Evolutionary conservation across 2,888 invertebrate species (phyloP).

Genomic region (Aethes cnicana): DNA sequence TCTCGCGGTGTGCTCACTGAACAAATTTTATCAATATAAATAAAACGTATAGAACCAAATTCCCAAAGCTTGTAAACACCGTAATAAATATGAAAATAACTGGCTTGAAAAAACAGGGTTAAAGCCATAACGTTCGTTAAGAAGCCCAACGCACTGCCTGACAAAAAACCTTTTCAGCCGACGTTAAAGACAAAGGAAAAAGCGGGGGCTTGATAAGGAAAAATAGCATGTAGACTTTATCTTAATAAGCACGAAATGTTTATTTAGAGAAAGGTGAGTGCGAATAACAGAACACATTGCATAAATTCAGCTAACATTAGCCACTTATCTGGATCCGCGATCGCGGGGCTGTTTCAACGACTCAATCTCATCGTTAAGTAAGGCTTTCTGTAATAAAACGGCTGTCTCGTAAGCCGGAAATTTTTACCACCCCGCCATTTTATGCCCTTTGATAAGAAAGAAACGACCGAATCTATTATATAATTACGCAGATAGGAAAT

Average conservation of each 20-base stretch:
- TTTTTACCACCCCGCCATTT: conserved; percentile 41
- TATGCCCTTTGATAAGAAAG: conserved; percentile 39
- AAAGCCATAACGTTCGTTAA: conserved; percentile 18
- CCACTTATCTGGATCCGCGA: conserved; percentile 42
- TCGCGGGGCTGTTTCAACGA: conserved; percentile 41
- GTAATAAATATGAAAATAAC: too few species aligned
- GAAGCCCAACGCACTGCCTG: conserved; percentile 6
- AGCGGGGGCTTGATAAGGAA: conserved; percentile 18
- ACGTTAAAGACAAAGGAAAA: conserved; percentile 19
- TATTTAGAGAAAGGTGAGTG: conserved; percentile 27
- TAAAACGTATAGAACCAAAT: too few species aligned
- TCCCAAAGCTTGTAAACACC: too few species aligned
- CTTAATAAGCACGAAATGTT: conserved; percentile 30
- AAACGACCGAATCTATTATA: conserved; percentile 40
- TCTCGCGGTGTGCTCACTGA: conserved; percentile 90
- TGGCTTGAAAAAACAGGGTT: too few species aligned
- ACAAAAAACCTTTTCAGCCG: conserved; percentile 11
- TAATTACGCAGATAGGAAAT: conserved; percentile 41
- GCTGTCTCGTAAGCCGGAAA: conserved; percentile 42
- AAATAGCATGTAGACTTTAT: conserved; percentile 24
- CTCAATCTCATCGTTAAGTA: conserved; percentile 45
- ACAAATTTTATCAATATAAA: background rate
- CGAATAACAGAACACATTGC: conserved; percentile 27
- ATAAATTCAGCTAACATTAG: conserved; percentile 37
- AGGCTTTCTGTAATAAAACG: conserved; percentile 46